Evolutionary conservation across 64 coral and sea anemone genomes (phyloP).

Genomic region (Catalaphyllia jardinei): DNA sequence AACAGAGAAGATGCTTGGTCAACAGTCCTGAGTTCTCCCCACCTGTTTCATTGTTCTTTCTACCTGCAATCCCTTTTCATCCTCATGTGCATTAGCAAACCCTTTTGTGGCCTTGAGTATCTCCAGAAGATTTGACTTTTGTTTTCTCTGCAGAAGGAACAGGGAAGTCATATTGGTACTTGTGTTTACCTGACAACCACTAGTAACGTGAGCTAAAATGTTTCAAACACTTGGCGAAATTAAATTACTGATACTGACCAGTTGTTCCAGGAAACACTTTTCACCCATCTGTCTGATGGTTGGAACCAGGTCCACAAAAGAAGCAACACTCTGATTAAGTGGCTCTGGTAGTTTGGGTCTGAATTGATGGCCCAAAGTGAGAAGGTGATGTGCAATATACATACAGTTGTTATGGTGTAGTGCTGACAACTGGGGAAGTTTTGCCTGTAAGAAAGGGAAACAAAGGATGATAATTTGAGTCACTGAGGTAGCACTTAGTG

Average conservation of each 20-base stretch:
- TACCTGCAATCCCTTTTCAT: slow-evolving; percentile 57
- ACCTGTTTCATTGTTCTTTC: slow-evolving; percentile 94
- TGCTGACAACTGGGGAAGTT: slow-evolving; percentile 83
- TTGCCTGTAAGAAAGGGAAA: slow-evolving; percentile 44
- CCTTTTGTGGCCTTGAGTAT: slow-evolving; percentile 64
- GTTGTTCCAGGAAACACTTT: slow-evolving; percentile 95
- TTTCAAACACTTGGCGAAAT: too few species aligned
- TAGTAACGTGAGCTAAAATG: too few species aligned
- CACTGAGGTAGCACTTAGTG: too few species aligned
- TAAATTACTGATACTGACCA: slow-evolving; percentile 50
- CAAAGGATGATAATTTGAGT: background rate
- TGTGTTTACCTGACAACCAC: too few species aligned
- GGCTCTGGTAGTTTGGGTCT: slow-evolving; percentile 86
- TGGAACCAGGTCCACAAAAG: slow-evolving; percentile 94
- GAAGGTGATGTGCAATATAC: slow-evolving; percentile 92
- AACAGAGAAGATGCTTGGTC: too few species aligned
- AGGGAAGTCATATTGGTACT: background rate
- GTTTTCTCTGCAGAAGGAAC: slow-evolving; percentile 74
- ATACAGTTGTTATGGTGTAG: slow-evolving; percentile 99
- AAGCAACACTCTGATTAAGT: slow-evolving; percentile 77
- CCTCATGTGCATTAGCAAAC: slow-evolving; percentile 79
- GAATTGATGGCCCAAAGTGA: slow-evolving; percentile 96
- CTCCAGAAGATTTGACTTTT: slow-evolving; percentile 58
- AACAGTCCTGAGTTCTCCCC: too few species aligned
- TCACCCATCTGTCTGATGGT: slow-evolving; percentile 88